Base-by-base conservation (phyloP, 1,140 invertebrate species). In the Teleogryllus occipitalis region DNA sequence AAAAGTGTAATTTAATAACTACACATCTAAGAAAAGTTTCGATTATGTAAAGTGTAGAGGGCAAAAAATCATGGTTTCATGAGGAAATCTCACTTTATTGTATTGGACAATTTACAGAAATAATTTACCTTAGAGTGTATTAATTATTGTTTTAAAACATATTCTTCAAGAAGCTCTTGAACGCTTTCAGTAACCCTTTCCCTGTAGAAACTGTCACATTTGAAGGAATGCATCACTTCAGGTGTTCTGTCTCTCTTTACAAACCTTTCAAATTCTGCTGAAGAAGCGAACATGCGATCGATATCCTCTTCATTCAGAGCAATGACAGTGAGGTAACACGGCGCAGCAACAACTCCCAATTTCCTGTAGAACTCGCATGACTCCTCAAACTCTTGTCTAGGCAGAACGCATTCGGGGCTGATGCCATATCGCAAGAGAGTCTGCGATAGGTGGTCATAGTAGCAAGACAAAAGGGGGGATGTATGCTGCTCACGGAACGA, bases 301-400 rank as follows among this genome's bases (percentile, higher is more conserved):
- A 75, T 22, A 21, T 22, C 8, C 27, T 75, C 74, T 10, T 12
- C 12, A 3, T 75, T 75, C 14, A 75, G 21, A 21, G 21, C 8
- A 10, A 21, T 18, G n/a, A 22, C 8, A n/a, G n/a, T 12, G 74
- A 21, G 8, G 74, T 75, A 75, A 39, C 10, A 39, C 8, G 74
- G 8, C 8, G 74, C 74, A 10, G 7, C 10, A 18, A 21, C 21
- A 2, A n/a, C 27, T 1, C 74, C 74, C 4, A 75, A 4, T 10
- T 18, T 75, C 10, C 21, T 39, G 74, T 75, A 75, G 2, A 22
- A 39, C 10, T 39, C 27, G 74, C 74, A 75, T 1, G n/a, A 22
- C 74, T 75, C 76, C 72, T 78, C 76, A 8, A 80, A 80, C 46
- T 77, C 49, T 18, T 49, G 15, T 76, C 80, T 78, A 12, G 80